Conservation (phyloP, 2,888 invertebrate species). For the Actias luna region DNA sequence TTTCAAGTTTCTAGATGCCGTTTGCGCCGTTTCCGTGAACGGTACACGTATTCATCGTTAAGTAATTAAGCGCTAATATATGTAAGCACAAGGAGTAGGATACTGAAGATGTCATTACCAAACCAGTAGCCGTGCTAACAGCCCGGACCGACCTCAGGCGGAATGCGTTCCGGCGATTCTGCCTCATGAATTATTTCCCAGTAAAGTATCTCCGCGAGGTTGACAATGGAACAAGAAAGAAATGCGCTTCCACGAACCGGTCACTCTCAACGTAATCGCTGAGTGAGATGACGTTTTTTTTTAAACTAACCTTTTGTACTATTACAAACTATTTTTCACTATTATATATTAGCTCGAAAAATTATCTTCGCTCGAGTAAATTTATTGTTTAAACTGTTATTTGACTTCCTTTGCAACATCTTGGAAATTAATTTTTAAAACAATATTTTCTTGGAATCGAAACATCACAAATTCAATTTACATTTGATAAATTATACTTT, state of each 20-base stretch:
- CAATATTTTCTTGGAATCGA: background rate
- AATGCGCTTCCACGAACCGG: conserved; percentile 45
- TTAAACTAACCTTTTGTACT: background rate
- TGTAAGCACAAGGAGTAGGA: background rate
- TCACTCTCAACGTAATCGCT: conserved; percentile 43
- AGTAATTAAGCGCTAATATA: background rate
- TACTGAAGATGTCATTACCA: conserved; percentile 28
- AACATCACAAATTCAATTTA: background rate
- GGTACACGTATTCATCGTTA: background rate
- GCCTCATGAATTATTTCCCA: conserved; percentile 53
- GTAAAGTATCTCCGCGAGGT: conserved; percentile 52
- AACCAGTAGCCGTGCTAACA: conserved; percentile 29
- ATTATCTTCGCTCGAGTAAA: background rate
- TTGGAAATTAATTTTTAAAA: background rate
- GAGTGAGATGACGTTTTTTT: conserved; percentile 42
- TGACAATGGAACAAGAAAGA: conserved; percentile 55
- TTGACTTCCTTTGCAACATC: background rate
- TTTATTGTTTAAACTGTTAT: background rate
- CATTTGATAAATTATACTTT: background rate
- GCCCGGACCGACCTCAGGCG: conserved; percentile 32
- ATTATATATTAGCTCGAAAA: background rate
- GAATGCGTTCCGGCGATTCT: conserved; percentile 44
- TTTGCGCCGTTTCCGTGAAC: background rate
- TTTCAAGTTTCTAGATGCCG: background rate
- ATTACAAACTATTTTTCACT: too few species aligned